Evolutionary conservation across 1,140 invertebrate genomes (phyloP), one percentile per base, ranked within the genome.

Genomic region (Listronotus bonariensis): DNA sequence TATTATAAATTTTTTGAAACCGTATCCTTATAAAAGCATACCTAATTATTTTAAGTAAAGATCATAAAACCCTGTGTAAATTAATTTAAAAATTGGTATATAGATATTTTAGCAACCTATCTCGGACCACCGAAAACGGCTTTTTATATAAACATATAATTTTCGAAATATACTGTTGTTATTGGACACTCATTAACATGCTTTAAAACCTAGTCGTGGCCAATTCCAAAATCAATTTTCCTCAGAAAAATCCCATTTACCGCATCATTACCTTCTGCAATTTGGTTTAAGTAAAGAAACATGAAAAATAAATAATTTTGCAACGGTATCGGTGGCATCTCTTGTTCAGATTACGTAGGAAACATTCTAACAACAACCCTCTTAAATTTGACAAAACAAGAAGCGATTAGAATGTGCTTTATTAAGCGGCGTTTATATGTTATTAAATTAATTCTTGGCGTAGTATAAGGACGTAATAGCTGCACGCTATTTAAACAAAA

Each of bases 401-500:
- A 34, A 2, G 6, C 5, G 49, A 12, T 34, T n/a, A 52, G 31
- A 34, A 1, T 52, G 34, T 10, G n/a, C 31, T 6, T 0, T 6
- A 26, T 11, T 14, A 45, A 6, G 20, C 15, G 34, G 8, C 34
- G 34, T 36, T 36, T 36, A 36, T 36, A 36, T 17, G 15, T 41
- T n/a, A 62, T 62, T 58, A 58, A 58, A 58, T 58, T 58, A 58
- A 58, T 58, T 58, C 43, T 14, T 15, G 31, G 17, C 38, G 38
- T 14, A 42, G 40, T 11, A 55, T 17, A 42, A 42, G 53, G 41
- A 18, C 14, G 17, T 55, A 42, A 55, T 55, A 11, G 53, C 53
- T 26, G 48, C 15, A 34, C 59, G 59, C 38, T 53, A 34, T 62
- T 62, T 62, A 62, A 62, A 49, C 49, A 62, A 62, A 62, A 62